Conservation (phyloP, 92 coral and sea anemone species). For the Parazoanthus swiftii region DNA sequence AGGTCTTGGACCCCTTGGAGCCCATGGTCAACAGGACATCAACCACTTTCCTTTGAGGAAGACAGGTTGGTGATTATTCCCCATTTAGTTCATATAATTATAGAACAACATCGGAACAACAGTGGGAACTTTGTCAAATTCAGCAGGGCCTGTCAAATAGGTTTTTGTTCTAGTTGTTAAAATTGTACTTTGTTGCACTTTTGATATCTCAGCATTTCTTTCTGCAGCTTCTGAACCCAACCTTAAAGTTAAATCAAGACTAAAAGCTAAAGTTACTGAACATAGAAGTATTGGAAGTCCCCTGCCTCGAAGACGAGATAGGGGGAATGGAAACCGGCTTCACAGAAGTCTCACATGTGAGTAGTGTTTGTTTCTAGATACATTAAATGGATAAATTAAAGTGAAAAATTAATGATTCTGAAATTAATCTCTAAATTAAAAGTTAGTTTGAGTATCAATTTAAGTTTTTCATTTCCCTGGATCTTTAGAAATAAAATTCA, state of each 20-base stretch:
- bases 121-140: not conserved
- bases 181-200: not conserved
- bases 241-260: slow-evolving; percentile 88
- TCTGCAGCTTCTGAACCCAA: slow-evolving; percentile 93
- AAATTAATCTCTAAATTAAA: too few species aligned
- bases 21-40: slow-evolving; percentile 66
- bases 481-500: too few species aligned
- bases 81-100: not conserved
- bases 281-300: slow-evolving; percentile 88
- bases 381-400: too few species aligned
- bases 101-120: too few species aligned
- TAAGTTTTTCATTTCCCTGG: too few species aligned
- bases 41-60: slow-evolving; percentile 88
- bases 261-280: slow-evolving; percentile 81
- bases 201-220: not conserved
- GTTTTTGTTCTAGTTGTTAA: not conserved
- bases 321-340: slow-evolving; percentile 78
- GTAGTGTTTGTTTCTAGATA: slow-evolving; percentile 26
- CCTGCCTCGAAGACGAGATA: slow-evolving; percentile 81
- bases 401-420: too few species aligned
- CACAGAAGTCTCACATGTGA: slow-evolving; percentile 77
- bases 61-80: slow-evolving; percentile 65
- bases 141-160: too few species aligned
- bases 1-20: slow-evolving; percentile 82
- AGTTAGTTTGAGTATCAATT: too few species aligned